Percentiles rank a stretch among this genome's conserved stretches.
Conservation (phyloP, 2,797 vertebrate species). For the Distichodus sexfasciatus region DNA sequence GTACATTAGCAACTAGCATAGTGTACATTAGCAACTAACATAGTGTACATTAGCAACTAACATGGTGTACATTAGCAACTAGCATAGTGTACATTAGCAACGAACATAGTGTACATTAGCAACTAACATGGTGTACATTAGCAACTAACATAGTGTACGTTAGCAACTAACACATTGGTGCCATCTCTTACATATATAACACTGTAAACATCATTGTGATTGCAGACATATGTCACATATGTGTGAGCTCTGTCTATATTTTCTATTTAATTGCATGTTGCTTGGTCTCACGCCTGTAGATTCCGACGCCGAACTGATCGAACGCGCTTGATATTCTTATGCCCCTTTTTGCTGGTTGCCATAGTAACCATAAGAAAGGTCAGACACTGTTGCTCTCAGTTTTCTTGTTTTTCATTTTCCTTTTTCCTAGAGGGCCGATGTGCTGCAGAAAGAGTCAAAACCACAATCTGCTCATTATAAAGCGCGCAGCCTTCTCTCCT, state of each 20-base stretch:
- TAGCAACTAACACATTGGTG: too few relatives aligned
- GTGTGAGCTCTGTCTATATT: conserved; percentile 30
- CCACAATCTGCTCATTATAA: conserved; percentile 43
- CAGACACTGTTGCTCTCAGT: conserved; percentile 46
- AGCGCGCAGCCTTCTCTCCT: conserved; percentile 38
- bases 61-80: too few relatives aligned
- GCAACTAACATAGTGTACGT: too few relatives aligned
- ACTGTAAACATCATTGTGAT: too few relatives aligned
- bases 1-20: too few relatives aligned
- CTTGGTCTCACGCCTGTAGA: conserved; percentile 54
- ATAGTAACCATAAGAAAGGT: conserved; percentile 64
- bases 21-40: too few relatives aligned
- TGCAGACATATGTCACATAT: neutral
- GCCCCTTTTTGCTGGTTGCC: conserved; percentile 61
- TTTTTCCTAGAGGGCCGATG: conserved; percentile 34
- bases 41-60: too few relatives aligned
- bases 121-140: too few relatives aligned
- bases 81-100: too few relatives aligned
- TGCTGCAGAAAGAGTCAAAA: conserved; percentile 45
- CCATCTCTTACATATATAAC: too few relatives aligned
- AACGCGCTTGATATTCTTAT: conserved; percentile 52
- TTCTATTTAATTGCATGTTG: conserved; percentile 62
- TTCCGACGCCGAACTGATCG: conserved; percentile 61
- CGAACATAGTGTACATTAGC: too few relatives aligned
- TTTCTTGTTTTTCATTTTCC: too few relatives aligned